Evolutionary conservation across 1,140 invertebrate genomes (phyloP), one percentile per base, ranked within the genome.

Genomic region (Pseudomyrmex dendroicus): DNA sequence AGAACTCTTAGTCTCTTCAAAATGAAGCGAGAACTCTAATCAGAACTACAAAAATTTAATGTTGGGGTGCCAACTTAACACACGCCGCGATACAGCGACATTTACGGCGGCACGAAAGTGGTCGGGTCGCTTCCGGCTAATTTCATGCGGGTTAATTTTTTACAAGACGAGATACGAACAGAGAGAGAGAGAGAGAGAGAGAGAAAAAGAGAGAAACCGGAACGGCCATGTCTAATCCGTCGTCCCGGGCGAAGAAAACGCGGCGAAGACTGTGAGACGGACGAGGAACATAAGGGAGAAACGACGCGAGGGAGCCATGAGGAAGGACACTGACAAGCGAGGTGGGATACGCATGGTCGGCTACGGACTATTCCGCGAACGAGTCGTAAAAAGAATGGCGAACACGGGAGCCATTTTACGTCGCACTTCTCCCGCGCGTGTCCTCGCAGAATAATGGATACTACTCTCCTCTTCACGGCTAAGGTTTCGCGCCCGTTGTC

Each of bases 371-470:
- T 70, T 57, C 7, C 44, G 74, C 63, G 44, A 70, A 78, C 54
- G 76, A 72, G 12, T 20, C 44, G 54, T 61, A 50, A 80, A 72
- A 72, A 50, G 66, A n/a, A 59, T 57, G 76, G 64, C 52, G 52
- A n/a, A 17, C 63, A 25, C 54, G 76, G 76, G 76, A 67, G 66
- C 66, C 17, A 80, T 80, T 80, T 80, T 9, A 72, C 54, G 76
- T 72, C 76, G 62, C 73, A 5, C 44, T 15, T 7, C 72, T 59
- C n/a, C 15, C 57, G 57, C n/a, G 52, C 25, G 12, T 25, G 20
- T 70, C 54, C 76, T 59, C 76, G 66, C 3, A 46, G 66, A 80
- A 59, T 80, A 70, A 80, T 70, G 52, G 64, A 25, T 25, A 78
- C 66, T 35, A 35, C 35, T 35, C 35, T 35, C 5, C 35, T 54